Conservation (phyloP, 2,888 invertebrate genomes). For the Stegophylla sp. region DNA sequence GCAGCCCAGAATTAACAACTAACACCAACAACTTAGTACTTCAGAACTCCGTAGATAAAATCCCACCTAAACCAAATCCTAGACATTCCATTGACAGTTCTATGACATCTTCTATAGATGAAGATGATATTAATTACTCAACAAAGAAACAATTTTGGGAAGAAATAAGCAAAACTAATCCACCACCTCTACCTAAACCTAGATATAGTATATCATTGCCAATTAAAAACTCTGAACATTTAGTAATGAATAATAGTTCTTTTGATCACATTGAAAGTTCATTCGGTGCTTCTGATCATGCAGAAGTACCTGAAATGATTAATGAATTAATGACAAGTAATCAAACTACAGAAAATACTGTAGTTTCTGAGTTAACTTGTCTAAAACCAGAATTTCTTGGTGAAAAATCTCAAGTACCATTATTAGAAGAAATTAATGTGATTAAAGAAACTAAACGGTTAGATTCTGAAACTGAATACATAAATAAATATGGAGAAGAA, state of each 20-base stretch:
- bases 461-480: conserved; percentile 63
- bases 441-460: conserved; percentile 49
- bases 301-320: conserved; percentile 60
- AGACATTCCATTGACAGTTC: conserved; percentile 55
- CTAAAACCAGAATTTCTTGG: not conserved
- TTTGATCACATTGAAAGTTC: conserved; percentile 35
- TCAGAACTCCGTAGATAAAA: conserved; percentile 55
- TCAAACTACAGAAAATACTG: conserved; percentile 62
- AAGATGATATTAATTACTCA: conserved; percentile 65
- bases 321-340: conserved; percentile 61
- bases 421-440: not conserved
- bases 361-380: conserved; percentile 61
- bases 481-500: conserved; percentile 61
- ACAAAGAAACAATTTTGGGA: conserved; percentile 69
- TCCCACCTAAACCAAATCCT: conserved; percentile 57
- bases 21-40: conserved; percentile 49
- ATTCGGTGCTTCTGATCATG: conserved; percentile 55
- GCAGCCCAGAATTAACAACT: conserved; percentile 58
- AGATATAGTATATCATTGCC: conserved; percentile 57
- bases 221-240: conserved; percentile 20
- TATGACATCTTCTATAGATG: conserved; percentile 61
- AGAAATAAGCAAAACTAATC: conserved; percentile 64
- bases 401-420: not conserved
- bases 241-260: conserved; percentile 40
- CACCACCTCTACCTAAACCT: conserved; percentile 60